Evolutionary conservation across 1,140 invertebrate genomes (phyloP).

Genomic region (Copidosoma floridanum): DNA sequence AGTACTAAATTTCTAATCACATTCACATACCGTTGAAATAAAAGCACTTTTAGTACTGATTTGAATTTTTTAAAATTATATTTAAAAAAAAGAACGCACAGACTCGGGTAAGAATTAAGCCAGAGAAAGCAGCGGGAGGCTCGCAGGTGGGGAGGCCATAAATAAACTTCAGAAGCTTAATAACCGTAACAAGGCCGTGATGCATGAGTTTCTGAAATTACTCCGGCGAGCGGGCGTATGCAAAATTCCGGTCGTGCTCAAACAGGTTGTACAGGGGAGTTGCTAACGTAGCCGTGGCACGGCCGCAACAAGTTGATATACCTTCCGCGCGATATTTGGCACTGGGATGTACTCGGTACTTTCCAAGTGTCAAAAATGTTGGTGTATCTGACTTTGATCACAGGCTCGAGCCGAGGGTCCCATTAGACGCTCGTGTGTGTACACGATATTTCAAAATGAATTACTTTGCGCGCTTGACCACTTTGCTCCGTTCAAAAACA

Average conservation of each 20-base stretch:
- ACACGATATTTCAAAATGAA: background rate
- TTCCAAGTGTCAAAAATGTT: constrained; percentile 14
- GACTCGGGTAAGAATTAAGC: no score
- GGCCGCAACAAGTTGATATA: constrained; percentile 19
- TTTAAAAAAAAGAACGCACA: no score
- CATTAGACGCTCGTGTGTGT: constrained; percentile 3
- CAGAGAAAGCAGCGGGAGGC: no score
- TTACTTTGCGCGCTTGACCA: background rate
- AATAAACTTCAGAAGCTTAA: background rate
- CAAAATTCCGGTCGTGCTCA: constrained; percentile 7
- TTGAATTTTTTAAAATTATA: no score
- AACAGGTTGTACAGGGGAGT: constrained; percentile 8
- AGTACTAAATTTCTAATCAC: no score
- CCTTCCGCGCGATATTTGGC: constrained; percentile 15
- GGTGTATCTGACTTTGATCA: constrained; percentile 10
- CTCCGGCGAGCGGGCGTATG: background rate
- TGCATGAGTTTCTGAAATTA: background rate
- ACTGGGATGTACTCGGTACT: constrained; percentile 5
- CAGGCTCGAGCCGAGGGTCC: background rate
- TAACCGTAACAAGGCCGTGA: background rate
- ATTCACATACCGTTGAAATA: no score
- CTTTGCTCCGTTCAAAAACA: background rate
- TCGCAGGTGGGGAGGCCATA: no score
- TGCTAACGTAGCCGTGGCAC: background rate
- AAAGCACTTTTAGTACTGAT: no score